Base-by-base conservation (phyloP, 2,797 vertebrate genomes). In the Coluber constrictor region DNA sequence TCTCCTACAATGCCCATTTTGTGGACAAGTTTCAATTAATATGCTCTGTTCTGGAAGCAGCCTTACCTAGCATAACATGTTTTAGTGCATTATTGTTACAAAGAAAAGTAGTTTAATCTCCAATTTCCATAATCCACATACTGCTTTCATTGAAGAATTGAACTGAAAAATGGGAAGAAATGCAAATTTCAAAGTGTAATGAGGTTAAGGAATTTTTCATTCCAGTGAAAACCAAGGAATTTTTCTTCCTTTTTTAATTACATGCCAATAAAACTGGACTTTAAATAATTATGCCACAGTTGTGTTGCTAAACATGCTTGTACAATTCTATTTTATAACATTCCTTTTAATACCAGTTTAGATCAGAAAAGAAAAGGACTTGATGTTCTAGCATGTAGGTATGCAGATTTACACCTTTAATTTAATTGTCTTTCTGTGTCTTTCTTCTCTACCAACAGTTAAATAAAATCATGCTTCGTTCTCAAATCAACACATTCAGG, bases 401-500 rank as follows among this genome's bases (percentile, higher is more conserved):
- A 20, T 15, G 86, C 5, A 95, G 47, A 59, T 93, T 92, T 55
- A 59, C 93, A 55, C 9, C 18, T 56, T 83, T 93, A 88, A 8
- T 60, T 92, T 95, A 93, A 86, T 93, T 63, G 92, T 12, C 66
- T 93, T 37, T 0, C 0, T 94, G 89, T 91, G 88, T 90, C 51
- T 29, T 74, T 93, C 83, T 94, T 90, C 92, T 91, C 23, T 92
- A 91, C 74, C 16, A n/a, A n/a, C 11, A 91, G 3, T 83, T 16
- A n/a, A 91, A 51, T 20, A 90, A 94, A 95, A 93, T 86, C 88
- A 89, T 86, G 43, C 90, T 89, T 11, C 60, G 95, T 94, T 89
- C 86, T 27, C 83, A 54, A 91, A 95, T 88, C 15, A 95, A 93
- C 94, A 94, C 96, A 95, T 96, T 86, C 91, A 90, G n/a, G 56